These are phyloP conservation scores for Brachionus rubens DNA, from an alignment of 1,140 invertebrate genomes.

Conservation along the genomic window DNA sequence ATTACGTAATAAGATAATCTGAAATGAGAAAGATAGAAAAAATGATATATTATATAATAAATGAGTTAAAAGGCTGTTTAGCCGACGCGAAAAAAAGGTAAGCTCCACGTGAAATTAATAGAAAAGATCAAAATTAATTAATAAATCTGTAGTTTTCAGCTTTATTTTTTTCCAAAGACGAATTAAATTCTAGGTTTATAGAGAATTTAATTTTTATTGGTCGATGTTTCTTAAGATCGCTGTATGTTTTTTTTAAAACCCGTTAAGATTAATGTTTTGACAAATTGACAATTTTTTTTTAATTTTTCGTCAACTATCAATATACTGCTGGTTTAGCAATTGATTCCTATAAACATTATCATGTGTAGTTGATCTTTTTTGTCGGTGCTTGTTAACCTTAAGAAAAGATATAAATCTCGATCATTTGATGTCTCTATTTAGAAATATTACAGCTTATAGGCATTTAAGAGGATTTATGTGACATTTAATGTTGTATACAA, in stretches of 20 bases:
- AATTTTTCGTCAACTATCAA: constrained; percentile 25
- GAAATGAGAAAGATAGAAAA: not conserved
- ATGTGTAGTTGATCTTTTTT: constrained; percentile 43
- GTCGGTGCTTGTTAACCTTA: not conserved
- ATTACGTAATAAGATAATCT: constrained; percentile 30
- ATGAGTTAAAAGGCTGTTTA: not conserved
- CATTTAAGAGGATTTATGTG: constrained; percentile 8
- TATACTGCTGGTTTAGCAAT: constrained; percentile 43
- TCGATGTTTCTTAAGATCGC: too few relatives aligned
- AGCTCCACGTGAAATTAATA: constrained; percentile 2
- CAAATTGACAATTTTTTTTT: constrained; percentile 29
- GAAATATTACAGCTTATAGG: too few relatives aligned
- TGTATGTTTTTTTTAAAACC: not conserved
- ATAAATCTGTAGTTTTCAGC: constrained; percentile 40
- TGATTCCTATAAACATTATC: constrained; percentile 43
- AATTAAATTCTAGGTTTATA: not conserved
- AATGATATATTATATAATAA: constrained; percentile 6
- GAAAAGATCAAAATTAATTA: constrained; percentile 22
- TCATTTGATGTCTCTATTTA: constrained; percentile 37
- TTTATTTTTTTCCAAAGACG: not conserved
- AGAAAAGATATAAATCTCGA: constrained; percentile 1
- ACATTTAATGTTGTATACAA: constrained; percentile 36
- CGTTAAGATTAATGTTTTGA: constrained; percentile 44
- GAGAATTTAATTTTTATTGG: too few relatives aligned
- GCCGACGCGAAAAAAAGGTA: not conserved